Conservation (phyloP, 2,888 invertebrate species). For the Morinoia aosen region DNA sequence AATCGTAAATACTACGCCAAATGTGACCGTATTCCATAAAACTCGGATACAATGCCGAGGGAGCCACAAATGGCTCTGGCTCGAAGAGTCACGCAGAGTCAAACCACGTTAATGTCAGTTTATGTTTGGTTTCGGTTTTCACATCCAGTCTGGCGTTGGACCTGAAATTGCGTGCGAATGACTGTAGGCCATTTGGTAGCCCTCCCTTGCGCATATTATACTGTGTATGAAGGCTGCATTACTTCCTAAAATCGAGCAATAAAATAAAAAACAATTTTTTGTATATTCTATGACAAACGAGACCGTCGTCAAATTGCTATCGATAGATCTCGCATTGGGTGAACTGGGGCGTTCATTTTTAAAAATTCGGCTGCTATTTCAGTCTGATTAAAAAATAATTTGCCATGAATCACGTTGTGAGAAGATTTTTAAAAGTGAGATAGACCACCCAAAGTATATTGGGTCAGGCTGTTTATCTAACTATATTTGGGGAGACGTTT, state of each 20-base stretch:
- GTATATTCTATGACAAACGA: too few relatives aligned
- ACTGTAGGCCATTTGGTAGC: neutral
- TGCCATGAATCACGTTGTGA: too few relatives aligned
- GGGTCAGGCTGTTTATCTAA: too few relatives aligned
- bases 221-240: neutral
- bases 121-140: conserved; percentile 4
- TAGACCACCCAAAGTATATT: too few relatives aligned
- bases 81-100: neutral
- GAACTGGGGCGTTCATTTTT: too few relatives aligned
- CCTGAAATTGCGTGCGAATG: conserved; percentile 12
- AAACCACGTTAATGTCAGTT: neutral
- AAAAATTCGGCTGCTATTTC: too few relatives aligned
- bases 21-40: conserved; percentile 44
- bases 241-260: neutral
- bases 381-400: too few relatives aligned
- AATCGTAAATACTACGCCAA: conserved; percentile 45
- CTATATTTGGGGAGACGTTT: too few relatives aligned
- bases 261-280: neutral
- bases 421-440: too few relatives aligned
- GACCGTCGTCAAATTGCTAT: too few relatives aligned
- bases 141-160: neutral
- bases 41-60: conserved; percentile 36
- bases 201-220: neutral
- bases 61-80: conserved; percentile 19
- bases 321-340: too few relatives aligned